Conservation (phyloP, 2,888 invertebrate species). For the Lymantria dispar region DNA sequence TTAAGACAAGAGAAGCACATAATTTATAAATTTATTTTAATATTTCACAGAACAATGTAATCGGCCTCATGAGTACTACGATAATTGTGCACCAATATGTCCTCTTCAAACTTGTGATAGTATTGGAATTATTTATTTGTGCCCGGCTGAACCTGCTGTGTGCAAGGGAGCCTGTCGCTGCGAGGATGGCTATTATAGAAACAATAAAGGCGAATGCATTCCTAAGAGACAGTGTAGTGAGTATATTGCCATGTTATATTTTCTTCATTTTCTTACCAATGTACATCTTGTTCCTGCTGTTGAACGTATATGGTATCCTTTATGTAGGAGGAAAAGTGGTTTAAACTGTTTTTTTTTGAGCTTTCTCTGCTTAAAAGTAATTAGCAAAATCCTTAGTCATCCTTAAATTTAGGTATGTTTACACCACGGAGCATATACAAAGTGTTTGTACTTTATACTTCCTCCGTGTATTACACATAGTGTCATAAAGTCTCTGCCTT, state of each 20-base stretch:
- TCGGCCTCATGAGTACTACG: slow-evolving; percentile 21
- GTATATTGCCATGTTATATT: neutral
- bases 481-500: no score
- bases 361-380: neutral
- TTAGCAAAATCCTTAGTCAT: neutral
- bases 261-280: no score
- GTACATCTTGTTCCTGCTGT: no score
- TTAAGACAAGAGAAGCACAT: neutral
- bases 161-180: neutral
- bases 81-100: slow-evolving; percentile 15
- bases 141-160: neutral
- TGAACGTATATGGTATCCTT: no score
- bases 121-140: neutral
- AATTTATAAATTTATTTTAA: slow-evolving; percentile 5
- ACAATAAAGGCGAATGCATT: neutral
- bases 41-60: no score
- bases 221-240: neutral
- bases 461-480: no score
- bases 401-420: no score
- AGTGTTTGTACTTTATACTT: no score
- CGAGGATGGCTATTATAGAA: neutral
- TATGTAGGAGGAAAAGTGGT: no score
- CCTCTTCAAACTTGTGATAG: slow-evolving; percentile 9
- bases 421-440: no score
- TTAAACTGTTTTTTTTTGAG: no score